phyloP scores from a whole-genome alignment of 2,888 invertebrate genomes.

The Sinelater perroti region DNA sequence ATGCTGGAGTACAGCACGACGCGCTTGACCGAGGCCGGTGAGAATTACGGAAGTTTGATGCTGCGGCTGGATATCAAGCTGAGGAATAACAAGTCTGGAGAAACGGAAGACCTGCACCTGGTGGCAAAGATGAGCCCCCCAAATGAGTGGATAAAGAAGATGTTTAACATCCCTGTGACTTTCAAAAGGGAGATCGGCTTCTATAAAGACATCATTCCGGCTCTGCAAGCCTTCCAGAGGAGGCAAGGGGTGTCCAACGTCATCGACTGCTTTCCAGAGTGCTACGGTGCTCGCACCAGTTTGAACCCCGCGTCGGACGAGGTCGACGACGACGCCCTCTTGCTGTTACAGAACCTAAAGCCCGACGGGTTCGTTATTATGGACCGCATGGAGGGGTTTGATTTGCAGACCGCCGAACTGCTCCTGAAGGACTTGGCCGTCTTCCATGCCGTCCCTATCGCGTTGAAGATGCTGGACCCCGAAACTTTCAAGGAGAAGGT shows the following conservation, averaged over 20 bases:
- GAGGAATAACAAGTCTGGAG: conserved; percentile 30
- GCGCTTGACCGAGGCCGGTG: conserved; percentile 63
- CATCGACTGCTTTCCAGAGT: conserved; percentile 60
- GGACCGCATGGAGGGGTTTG: conserved; percentile 60
- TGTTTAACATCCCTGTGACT: conserved; percentile 63
- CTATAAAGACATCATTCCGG: conserved; percentile 61
- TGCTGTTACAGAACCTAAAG: conserved; percentile 65
- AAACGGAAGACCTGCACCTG: conserved; percentile 53
- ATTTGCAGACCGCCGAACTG: conserved; percentile 60
- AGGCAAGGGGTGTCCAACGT: conserved; percentile 56
- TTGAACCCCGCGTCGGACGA: conserved; percentile 48
- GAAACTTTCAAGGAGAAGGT: conserved; percentile 55
- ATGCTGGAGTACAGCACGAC: conserved; percentile 50
- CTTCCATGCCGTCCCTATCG: conserved; percentile 65
- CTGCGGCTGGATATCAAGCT: conserved; percentile 54
- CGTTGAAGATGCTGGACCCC: conserved; percentile 60
- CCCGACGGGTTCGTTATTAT: conserved; percentile 59
- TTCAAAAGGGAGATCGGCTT: conserved; percentile 64
- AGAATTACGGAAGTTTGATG: conserved; percentile 69
- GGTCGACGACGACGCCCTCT: conserved; percentile 63
- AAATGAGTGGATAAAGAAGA: conserved; percentile 59
- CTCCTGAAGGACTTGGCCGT: conserved; percentile 62
- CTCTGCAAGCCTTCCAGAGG: conserved; percentile 58
- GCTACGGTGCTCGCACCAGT: conserved; percentile 61
- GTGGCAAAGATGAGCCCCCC: conserved; percentile 65